These are phyloP conservation scores for Leptatherina wallacei DNA, from an alignment of 2,797 vertebrate genomes.

Conservation along the genomic window DNA sequence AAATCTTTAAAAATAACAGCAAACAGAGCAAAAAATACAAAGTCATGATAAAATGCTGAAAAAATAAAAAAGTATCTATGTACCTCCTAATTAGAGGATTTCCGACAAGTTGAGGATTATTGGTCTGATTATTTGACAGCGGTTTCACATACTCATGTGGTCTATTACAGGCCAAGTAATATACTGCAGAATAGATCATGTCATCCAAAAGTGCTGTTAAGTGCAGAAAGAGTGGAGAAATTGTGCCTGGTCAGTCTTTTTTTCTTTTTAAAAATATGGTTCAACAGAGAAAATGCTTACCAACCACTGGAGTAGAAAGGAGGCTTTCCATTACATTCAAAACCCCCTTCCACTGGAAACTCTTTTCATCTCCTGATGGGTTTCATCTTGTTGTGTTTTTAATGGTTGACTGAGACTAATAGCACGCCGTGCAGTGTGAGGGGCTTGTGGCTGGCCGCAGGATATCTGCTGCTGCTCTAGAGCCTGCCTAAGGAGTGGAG, in stretches of 20 bases:
- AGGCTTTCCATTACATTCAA: constrained; percentile 57
- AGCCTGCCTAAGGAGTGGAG: constrained; percentile 63
- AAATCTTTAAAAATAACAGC: background rate
- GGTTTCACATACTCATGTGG: background rate
- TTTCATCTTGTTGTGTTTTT: constrained; percentile 53
- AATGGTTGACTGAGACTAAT: constrained; percentile 60
- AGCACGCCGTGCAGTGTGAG: constrained; percentile 33
- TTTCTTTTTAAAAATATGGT: constrained; percentile 25
- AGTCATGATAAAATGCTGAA: background rate
- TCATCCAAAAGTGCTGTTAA: constrained; percentile 30
- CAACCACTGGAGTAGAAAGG: constrained; percentile 27
- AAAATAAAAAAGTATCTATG: constrained; percentile 1
- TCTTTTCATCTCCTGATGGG: constrained; percentile 52
- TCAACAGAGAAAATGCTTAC: constrained; percentile 36
- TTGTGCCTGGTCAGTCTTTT: constrained; percentile 29
- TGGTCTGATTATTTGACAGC: constrained; percentile 13
- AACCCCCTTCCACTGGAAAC: constrained; percentile 27
- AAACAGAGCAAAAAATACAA: background rate
- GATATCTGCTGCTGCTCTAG: constrained; percentile 53
- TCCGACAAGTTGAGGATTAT: background rate
- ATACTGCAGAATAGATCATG: constrained; percentile 13
- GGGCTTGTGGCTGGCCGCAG: constrained; percentile 65
- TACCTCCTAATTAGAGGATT: background rate
- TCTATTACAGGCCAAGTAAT: background rate
- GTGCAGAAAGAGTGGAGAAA: constrained; percentile 33